Evolutionary conservation across 2,113 vertebrate genomes (phyloP).

Genomic region (Toxostoma redivivum): DNA sequence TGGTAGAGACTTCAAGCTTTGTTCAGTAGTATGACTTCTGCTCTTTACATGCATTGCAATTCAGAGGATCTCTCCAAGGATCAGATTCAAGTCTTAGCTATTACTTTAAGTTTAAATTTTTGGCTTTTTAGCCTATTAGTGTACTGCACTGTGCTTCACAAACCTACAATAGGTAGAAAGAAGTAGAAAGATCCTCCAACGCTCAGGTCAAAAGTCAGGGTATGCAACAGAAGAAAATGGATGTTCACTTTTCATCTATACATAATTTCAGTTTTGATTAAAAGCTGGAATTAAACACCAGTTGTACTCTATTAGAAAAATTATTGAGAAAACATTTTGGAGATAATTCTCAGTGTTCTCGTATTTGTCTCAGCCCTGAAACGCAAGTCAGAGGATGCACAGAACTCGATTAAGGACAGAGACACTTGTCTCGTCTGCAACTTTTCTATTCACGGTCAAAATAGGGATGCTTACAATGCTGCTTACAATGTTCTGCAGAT

Average conservation of each 20-base stretch:
- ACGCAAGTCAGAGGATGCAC: neutral
- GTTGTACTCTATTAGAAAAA: neutral
- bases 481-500: neutral
- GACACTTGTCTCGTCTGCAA: neutral
- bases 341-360: neutral
- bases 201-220: neutral
- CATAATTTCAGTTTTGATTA: neutral
- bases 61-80: neutral
- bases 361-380: neutral
- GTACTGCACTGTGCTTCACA: neutral
- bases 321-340: neutral
- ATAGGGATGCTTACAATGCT: neutral
- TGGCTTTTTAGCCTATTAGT: neutral
- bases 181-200: neutral
- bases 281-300: neutral
- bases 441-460: neutral
- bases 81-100: neutral
- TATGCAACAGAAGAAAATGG: neutral
- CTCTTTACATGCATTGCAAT: neutral
- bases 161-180: neutral
- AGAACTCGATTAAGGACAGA: neutral
- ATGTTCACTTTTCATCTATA: neutral
- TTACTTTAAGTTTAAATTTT: neutral
- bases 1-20: neutral
- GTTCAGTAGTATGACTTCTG: constrained; percentile 13